Conservation (phyloP, 2,888 invertebrate species). For the Nomada hirtipes region DNA sequence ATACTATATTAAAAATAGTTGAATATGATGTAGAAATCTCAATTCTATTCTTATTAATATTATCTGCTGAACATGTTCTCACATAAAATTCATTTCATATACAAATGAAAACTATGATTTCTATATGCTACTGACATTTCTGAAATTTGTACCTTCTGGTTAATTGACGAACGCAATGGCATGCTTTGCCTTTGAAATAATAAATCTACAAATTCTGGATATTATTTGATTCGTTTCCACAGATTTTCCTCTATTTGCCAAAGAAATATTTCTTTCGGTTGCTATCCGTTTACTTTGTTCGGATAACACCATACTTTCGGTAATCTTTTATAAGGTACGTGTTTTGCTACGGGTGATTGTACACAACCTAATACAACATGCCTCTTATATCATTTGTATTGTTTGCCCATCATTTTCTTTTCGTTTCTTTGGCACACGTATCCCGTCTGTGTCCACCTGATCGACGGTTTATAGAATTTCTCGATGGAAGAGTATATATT, state of each 20-base stretch:
- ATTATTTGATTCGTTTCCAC: neutral
- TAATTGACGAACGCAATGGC: too few relatives aligned
- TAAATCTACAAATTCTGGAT: too few relatives aligned
- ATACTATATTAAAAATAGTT: too few relatives aligned
- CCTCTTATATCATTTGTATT: neutral
- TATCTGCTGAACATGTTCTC: too few relatives aligned
- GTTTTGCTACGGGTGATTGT: constrained; percentile 2
- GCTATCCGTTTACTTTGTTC: neutral
- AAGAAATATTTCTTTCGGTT: neutral
- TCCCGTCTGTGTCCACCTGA: neutral
- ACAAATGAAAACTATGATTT: too few relatives aligned
- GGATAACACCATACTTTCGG: neutral
- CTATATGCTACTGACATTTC: too few relatives aligned
- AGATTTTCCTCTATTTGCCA: neutral
- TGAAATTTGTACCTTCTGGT: too few relatives aligned
- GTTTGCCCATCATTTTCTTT: neutral
- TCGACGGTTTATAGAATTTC: neutral
- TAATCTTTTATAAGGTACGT: too few relatives aligned
- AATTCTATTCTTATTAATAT: too few relatives aligned
- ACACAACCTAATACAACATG: neutral
- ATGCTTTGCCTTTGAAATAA: too few relatives aligned
- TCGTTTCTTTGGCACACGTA: neutral
- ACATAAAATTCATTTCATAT: too few relatives aligned
- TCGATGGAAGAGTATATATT: neutral
- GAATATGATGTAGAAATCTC: too few relatives aligned